Conservation (phyloP, 1,140 invertebrate species). For the Achatina immaculata region DNA sequence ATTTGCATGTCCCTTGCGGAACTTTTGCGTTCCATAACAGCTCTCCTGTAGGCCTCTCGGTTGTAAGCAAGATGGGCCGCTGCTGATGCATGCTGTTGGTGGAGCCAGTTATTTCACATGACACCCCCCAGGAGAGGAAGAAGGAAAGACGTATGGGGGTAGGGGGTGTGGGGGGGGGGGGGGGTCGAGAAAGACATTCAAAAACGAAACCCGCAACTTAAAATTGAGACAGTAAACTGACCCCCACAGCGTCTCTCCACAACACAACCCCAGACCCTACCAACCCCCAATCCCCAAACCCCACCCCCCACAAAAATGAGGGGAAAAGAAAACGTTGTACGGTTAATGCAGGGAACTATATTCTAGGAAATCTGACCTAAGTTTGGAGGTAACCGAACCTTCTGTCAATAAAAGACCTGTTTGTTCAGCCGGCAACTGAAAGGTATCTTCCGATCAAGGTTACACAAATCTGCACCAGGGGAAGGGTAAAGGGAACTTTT, state of each 20-base stretch:
- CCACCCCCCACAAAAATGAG: no score
- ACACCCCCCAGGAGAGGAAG: not conserved
- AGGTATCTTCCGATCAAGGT: not conserved
- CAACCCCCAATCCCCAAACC: no score
- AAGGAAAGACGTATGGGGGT: not conserved
- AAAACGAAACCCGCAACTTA: no score
- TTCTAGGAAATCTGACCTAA: not conserved
- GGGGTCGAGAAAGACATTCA: no score
- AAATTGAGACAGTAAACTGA: not conserved
- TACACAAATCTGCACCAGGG: no score
- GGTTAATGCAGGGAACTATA: not conserved
- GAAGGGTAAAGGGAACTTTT: no score
- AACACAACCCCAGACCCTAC: not conserved
- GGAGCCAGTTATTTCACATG: no score
- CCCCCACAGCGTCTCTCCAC: not conserved
- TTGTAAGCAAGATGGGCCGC: no score
- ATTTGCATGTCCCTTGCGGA: no score
- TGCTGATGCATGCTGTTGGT: no score
- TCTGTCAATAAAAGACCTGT: constrained; percentile 20
- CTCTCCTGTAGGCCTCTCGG: no score
- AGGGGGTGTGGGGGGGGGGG: not conserved
- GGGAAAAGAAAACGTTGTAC: not conserved
- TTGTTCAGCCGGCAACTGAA: constrained; percentile 1
- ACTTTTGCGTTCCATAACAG: no score
- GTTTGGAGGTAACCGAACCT: not conserved